Conservation (phyloP, 2,888 invertebrate species). For the Ophion ellenae region DNA sequence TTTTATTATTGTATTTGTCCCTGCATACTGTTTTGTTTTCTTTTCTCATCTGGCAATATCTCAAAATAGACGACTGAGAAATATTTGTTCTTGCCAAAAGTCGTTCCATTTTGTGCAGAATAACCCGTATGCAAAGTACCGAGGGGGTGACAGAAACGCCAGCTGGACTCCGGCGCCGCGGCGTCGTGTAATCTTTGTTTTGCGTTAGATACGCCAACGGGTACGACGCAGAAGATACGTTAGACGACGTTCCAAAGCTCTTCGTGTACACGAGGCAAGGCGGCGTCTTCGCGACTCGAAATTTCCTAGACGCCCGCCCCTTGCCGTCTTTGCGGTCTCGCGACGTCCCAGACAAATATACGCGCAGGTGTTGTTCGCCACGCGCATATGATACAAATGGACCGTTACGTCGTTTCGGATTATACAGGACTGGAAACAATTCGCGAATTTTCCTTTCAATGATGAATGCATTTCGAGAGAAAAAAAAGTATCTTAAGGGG, state of each 20-base stretch:
- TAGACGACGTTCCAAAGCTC: slow-evolving; percentile 66
- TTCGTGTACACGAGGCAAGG: slow-evolving; percentile 10
- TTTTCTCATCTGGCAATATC: neutral
- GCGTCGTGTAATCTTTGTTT: slow-evolving; percentile 75
- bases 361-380: slow-evolving; percentile 75
- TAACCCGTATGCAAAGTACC: slow-evolving; percentile 32
- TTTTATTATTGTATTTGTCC: neutral
- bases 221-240: slow-evolving; percentile 55
- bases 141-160: slow-evolving; percentile 74
- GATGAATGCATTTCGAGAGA: neutral
- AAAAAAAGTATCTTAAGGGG: neutral
- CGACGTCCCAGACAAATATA: slow-evolving; percentile 56
- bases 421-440: slow-evolving; percentile 9
- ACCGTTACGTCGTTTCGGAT: slow-evolving; percentile 10
- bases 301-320: slow-evolving; percentile 22
- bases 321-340: slow-evolving; percentile 30
- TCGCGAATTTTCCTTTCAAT: neutral
- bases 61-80: neutral
- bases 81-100: neutral
- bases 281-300: slow-evolving; percentile 57
- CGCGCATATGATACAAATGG: slow-evolving; percentile 72
- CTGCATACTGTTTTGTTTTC: neutral
- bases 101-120: slow-evolving; percentile 5
- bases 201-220: slow-evolving; percentile 59
- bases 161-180: slow-evolving; percentile 79